Percentiles rank a stretch among this genome's conserved stretches.
These are phyloP conservation scores for Chloroceryle inda DNA, from an alignment of 2,797 vertebrate species.

Conservation along the genomic window DNA sequence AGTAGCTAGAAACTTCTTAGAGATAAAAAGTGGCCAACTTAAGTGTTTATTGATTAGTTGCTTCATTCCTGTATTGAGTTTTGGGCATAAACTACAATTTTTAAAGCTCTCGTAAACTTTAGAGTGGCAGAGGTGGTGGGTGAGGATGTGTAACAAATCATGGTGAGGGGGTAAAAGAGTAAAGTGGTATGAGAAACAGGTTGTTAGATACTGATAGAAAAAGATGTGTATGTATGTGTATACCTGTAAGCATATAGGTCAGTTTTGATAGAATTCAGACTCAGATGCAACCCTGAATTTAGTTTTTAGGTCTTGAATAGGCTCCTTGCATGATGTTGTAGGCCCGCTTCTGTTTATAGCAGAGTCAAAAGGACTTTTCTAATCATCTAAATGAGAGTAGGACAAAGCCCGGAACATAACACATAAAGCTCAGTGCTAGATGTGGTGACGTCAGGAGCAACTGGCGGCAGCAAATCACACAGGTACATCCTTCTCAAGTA, in stretches of 20 bases:
- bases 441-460: not conserved
- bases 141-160: not conserved
- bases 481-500: not conserved
- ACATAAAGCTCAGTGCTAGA: not conserved
- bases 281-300: not conserved
- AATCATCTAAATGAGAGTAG: not conserved
- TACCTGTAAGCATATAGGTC: not conserved
- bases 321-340: not conserved
- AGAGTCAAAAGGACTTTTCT: not conserved
- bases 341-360: not conserved
- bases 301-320: not conserved
- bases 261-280: not conserved
- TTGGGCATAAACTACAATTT: not conserved
- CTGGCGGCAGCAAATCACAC: not conserved
- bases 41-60: not conserved
- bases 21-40: not conserved
- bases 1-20: not conserved
- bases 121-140: not conserved
- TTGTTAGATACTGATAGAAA: not conserved
- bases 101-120: not conserved
- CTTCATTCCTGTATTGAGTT: not conserved
- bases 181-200: not conserved
- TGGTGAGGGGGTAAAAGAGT: not conserved
- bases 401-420: not conserved
- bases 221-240: not conserved